phyloP scores from a whole-genome alignment of 1,140 invertebrate genomes.

The Hylaeus volcanicus region DNA sequence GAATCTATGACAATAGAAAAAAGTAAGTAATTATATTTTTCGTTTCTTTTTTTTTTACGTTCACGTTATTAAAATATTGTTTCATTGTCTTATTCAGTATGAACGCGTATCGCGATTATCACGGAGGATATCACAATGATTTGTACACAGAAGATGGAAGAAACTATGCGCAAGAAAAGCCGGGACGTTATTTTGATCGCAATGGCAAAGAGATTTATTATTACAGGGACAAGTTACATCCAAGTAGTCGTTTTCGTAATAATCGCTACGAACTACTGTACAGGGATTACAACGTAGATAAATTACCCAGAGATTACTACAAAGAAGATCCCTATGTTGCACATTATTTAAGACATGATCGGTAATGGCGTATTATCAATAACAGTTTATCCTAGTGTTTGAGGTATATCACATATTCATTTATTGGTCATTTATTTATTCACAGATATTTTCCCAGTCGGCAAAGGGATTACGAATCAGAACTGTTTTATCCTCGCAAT shows the following conservation, averaged over 20 bases:
- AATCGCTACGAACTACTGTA: not conserved
- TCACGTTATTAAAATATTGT: not conserved
- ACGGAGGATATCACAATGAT: conserved; percentile 80
- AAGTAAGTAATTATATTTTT: conserved; percentile 32
- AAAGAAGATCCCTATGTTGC: conserved; percentile 38
- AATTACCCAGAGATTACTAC: conserved; percentile 29
- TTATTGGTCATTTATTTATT: conserved; percentile 22
- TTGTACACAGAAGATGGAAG: conserved; percentile 80
- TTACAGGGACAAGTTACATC: not conserved
- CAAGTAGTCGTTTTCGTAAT: conserved; percentile 20
- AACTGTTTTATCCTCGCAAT: conserved; percentile 49
- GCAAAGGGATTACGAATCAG: conserved; percentile 35
- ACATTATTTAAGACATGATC: conserved; percentile 45
- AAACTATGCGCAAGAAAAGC: conserved; percentile 77
- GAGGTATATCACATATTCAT: not conserved
- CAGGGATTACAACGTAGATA: conserved; percentile 30
- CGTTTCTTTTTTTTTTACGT: no score
- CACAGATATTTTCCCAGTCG: conserved; percentile 51
- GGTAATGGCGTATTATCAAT: not conserved
- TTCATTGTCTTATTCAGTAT: conserved; percentile 66
- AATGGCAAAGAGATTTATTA: conserved; percentile 53
- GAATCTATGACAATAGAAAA: conserved; percentile 79
- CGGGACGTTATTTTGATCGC: conserved; percentile 75
- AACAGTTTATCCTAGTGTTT: not conserved
- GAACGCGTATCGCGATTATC: conserved; percentile 76